phyloP scores from a whole-genome alignment of 2,113 vertebrate species.

The Isichthys henryi region DNA sequence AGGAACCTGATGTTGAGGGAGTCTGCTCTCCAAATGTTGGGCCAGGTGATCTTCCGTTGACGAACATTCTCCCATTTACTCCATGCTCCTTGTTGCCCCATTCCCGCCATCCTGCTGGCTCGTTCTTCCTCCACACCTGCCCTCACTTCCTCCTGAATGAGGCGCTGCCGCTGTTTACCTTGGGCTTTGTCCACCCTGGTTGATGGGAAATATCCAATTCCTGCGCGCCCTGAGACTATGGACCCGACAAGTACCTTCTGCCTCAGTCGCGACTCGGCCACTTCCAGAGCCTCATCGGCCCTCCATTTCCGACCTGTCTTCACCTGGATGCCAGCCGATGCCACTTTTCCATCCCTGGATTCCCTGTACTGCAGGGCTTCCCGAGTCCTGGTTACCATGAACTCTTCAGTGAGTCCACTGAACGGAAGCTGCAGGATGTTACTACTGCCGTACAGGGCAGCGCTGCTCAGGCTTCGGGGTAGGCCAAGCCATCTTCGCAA shows the following conservation, averaged over 20 bases:
- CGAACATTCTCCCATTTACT: constrained; percentile 3
- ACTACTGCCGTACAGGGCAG: no score
- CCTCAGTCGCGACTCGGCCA: not conserved
- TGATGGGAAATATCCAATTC: not conserved
- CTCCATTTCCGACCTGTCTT: not conserved
- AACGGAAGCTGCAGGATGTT: no score
- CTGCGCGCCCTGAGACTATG: not conserved
- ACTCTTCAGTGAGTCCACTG: no score
- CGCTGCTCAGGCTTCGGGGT: no score
- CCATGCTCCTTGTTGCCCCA: constrained; percentile 9
- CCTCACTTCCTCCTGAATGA: not conserved
- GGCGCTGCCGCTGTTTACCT: not conserved
- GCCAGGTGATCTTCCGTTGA: constrained; percentile 4
- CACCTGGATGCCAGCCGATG: not conserved
- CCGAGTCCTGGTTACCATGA: no score
- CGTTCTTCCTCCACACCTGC: not conserved
- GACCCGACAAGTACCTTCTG: not conserved
- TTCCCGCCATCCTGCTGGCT: not conserved
- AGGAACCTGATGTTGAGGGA: not conserved
- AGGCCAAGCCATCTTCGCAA: no score
- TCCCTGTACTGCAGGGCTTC: not conserved
- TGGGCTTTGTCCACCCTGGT: not conserved
- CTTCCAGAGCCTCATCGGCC: not conserved
- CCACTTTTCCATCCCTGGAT: constrained; percentile 1
- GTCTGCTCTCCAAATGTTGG: constrained; percentile 14